A percentile compares a stretch with the other conserved stretches of the same genome.
phyloP scores from a whole-genome alignment of 1,140 invertebrate genomes.

The Samia ricini region DNA sequence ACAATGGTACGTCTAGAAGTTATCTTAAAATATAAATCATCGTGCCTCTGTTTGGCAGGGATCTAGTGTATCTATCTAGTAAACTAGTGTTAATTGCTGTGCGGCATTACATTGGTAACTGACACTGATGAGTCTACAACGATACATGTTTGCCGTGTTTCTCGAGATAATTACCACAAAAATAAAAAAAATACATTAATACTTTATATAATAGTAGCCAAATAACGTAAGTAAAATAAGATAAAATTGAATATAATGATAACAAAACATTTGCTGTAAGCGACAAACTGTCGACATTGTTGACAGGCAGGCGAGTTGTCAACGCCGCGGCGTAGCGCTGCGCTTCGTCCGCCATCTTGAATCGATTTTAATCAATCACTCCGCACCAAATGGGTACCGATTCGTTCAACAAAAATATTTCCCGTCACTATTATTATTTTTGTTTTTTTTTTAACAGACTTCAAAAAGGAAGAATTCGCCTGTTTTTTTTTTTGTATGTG shows the following conservation, averaged over 20 bases:
- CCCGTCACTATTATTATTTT: neutral
- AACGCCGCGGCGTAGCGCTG: neutral
- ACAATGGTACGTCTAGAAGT: too few relatives aligned
- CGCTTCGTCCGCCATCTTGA: constrained; percentile 19
- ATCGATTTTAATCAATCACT: constrained; percentile 29
- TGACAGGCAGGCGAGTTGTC: neutral
- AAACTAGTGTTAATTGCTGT: too few relatives aligned
- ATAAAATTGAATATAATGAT: neutral
- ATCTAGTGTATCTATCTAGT: too few relatives aligned
- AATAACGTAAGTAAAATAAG: neutral
- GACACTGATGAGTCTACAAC: too few relatives aligned
- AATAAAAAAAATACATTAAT: neutral
- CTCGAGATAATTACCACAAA: neutral
- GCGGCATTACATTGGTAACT: too few relatives aligned
- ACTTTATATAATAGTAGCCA: neutral
- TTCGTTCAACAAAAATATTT: constrained; percentile 11
- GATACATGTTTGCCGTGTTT: too few relatives aligned
- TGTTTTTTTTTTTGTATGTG: neutral
- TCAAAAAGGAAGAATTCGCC: neutral
- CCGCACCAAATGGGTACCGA: constrained; percentile 18
- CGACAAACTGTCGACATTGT: neutral
- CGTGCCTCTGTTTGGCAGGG: too few relatives aligned
- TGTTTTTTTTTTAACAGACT: neutral
- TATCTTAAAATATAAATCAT: too few relatives aligned
- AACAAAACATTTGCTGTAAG: neutral